phyloP scores from a whole-genome alignment of 2,797 vertebrate species.

The Acanthurus tractus region DNA sequence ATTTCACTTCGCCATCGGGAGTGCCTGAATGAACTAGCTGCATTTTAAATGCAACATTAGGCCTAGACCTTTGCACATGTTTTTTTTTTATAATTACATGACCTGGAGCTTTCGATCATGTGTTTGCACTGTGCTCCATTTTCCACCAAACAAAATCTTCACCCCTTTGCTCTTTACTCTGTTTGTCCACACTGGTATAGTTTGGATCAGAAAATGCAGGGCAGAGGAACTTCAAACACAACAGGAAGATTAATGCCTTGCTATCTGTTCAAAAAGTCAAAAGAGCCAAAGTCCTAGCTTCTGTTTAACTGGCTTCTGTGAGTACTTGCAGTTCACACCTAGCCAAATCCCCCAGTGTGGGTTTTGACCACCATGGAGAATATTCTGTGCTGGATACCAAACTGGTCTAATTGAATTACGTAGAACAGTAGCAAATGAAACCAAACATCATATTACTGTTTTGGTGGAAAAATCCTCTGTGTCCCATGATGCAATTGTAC shows the following conservation, averaged over 20 bases:
- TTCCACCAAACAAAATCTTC: constrained; percentile 15
- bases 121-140: constrained; percentile 21
- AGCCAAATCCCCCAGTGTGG: constrained; percentile 7
- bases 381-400: constrained; percentile 27
- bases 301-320: background rate
- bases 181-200: constrained; percentile 1
- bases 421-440: background rate
- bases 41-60: constrained; percentile 5
- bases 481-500: background rate
- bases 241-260: constrained; percentile 14
- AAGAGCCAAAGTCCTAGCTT: constrained; percentile 33
- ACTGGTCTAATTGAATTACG: background rate
- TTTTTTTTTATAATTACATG: background rate
- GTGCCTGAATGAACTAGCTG: background rate
- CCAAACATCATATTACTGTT: background rate
- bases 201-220: background rate
- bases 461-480: background rate
- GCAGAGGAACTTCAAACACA: background rate
- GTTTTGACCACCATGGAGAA: constrained; percentile 14
- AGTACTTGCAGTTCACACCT: constrained; percentile 7
- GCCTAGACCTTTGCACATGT: background rate
- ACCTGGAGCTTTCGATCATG: constrained; percentile 13
- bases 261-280: background rate
- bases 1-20: constrained; percentile 1
- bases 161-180: constrained; percentile 6